phyloP scores from a whole-genome alignment of 2,888 invertebrate species.

The Ectropis crepuscularia region DNA sequence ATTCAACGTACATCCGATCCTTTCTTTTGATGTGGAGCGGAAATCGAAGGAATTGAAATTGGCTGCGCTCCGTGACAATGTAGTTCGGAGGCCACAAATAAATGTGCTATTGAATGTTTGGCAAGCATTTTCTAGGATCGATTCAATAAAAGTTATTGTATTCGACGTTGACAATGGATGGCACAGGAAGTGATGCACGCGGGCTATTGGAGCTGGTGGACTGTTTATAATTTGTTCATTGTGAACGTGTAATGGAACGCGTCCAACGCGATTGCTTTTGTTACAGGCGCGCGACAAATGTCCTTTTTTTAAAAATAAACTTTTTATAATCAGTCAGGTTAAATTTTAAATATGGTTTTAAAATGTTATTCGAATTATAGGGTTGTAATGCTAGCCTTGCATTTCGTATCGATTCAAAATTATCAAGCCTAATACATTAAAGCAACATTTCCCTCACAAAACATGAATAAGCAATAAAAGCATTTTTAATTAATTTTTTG shows the following conservation, averaged over 20 bases:
- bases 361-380: not conserved
- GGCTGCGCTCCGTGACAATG: slow-evolving; percentile 70
- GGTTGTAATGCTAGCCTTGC: not conserved
- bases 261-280: slow-evolving; percentile 68
- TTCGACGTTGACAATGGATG: slow-evolving; percentile 78
- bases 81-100: slow-evolving; percentile 73
- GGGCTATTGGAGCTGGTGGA: slow-evolving; percentile 80
- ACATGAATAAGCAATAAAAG: no score
- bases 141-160: slow-evolving; percentile 84
- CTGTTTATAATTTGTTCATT: slow-evolving; percentile 84
- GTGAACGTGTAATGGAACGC: slow-evolving; percentile 73
- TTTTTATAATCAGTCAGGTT: slow-evolving; percentile 53
- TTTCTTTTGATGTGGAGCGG: slow-evolving; percentile 73
- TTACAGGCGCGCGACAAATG: slow-evolving; percentile 57
- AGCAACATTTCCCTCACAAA: no score
- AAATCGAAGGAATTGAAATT: slow-evolving; percentile 75
- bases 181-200: slow-evolving; percentile 80
- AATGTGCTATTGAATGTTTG: slow-evolving; percentile 68
- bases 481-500: no score
- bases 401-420: not conserved
- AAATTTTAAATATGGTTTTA: slow-evolving; percentile 7
- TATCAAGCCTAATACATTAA: no score
- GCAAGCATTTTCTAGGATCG: slow-evolving; percentile 75
- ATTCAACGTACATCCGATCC: slow-evolving; percentile 63
- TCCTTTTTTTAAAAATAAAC: slow-evolving; percentile 72